Base-by-base conservation (phyloP, 2,888 invertebrate species). In the Ceraclea dissimilis region DNA sequence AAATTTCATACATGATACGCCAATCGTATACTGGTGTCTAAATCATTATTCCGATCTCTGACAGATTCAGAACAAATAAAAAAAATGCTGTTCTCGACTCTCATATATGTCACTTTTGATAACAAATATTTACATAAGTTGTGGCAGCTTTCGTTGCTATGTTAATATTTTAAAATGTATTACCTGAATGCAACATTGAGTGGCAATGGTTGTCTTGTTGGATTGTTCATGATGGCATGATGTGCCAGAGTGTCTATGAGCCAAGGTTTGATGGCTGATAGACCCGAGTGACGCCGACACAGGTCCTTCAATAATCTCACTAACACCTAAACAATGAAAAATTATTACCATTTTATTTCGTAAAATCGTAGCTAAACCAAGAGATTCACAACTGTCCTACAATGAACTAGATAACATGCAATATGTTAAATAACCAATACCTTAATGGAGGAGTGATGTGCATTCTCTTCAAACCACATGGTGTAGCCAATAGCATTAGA, bases 381-480 rank as follows among this genome's bases (percentile, higher is more conserved):
- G 20, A 47, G 5, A 47, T 17, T 20, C n/a, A n/a, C 21, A 20
- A 47, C 2, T 18, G 6, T n/a, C 44, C 16, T 5, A 43, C 44
- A 43, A 43, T 6, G 16, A 6, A 10, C 26, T 26, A 26, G 4
- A 26, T 26, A 26, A n/a, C n/a, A n/a, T n/a, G n/a, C n/a, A n/a
- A n/a, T 26, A 26, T 26, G 10, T 4, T 26, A 26, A 10, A 26
- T 26, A 26, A 26, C 4, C 26, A 26, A 10, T 59, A 81, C 82
- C 79, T 96, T 96, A 59, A 97, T 93, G 19, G 93, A 93, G 4
- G 96, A 95, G 71, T 97, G 96, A 69, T 93, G 94, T 0, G 94
- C 95, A 68, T 96, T 95, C 71, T 97, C 97, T 69, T 97, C 97
- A 70, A 97, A 97, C 98, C 98, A 99, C 22, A 95, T 84, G 58